These are phyloP conservation scores for Varecia variegata DNA, from an alignment of 2,797 vertebrate species.

Conservation along the genomic window DNA sequence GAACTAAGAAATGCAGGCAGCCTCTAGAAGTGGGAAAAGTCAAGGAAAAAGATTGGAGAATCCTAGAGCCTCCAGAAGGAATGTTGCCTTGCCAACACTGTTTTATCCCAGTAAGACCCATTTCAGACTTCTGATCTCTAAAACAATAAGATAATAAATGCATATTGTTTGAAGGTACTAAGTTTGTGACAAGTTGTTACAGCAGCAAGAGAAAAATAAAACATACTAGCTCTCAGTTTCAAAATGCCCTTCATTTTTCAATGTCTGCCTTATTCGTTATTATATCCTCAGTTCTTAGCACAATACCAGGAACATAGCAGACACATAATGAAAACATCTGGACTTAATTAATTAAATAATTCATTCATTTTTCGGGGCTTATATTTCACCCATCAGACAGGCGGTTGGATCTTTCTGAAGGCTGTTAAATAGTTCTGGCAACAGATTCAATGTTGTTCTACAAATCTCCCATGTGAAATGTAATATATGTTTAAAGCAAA, in stretches of 20 bases:
- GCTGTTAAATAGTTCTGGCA: neutral
- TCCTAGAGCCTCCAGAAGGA: neutral
- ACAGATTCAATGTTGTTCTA: neutral
- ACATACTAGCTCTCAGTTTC: neutral
- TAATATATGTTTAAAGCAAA: neutral
- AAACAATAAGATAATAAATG: neutral
- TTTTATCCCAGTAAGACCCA: neutral
- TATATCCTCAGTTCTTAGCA: neutral
- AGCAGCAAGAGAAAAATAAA: neutral
- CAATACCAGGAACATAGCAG: neutral
- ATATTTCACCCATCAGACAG: neutral
- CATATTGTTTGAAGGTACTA: neutral
- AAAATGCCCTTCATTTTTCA: neutral
- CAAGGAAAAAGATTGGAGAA: neutral
- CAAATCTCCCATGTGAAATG: neutral
- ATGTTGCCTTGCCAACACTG: neutral
- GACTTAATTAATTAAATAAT: neutral
- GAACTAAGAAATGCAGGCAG: neutral
- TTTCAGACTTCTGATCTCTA: neutral
- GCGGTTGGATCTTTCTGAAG: neutral
- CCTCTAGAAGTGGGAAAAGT: neutral
- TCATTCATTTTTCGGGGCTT: neutral
- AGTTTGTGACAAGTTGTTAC: neutral
- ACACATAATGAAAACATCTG: neutral
- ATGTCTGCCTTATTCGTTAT: neutral